Evolutionary conservation across 2,888 invertebrate species (phyloP).

Genomic region (Orchestes rusci): DNA sequence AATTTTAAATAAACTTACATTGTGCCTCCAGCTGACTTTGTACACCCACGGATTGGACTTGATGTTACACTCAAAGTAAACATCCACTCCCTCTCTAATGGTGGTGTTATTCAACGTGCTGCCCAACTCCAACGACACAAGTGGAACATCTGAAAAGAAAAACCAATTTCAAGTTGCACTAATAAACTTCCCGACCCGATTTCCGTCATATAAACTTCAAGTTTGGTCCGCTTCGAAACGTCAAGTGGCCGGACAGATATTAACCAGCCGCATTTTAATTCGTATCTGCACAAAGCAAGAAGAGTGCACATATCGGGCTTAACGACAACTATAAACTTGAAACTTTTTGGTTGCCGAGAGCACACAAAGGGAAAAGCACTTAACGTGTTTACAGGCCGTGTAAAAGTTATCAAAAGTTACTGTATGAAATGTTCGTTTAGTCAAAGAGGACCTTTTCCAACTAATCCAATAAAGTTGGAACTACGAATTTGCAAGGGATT

Average conservation of each 20-base stretch:
- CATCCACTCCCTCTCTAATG: constrained; percentile 82
- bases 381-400: constrained; percentile 23
- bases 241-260: no score
- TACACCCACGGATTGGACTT: constrained; percentile 81
- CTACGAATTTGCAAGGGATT: constrained; percentile 7
- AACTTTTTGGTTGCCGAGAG: constrained; percentile 13
- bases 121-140: constrained; percentile 74
- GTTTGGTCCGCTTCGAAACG: constrained; percentile 6
- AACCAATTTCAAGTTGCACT: no score
- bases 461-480: constrained; percentile 18
- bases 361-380: constrained; percentile 21
- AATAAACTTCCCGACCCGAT: background rate
- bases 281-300: constrained; percentile 16
- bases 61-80: constrained; percentile 86
- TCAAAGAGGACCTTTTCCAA: constrained; percentile 13
- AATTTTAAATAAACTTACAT: no score
- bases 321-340: constrained; percentile 18
- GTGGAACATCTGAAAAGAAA: constrained; percentile 68
- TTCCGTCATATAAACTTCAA: constrained; percentile 1
- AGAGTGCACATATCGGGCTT: constrained; percentile 12
- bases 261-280: constrained; percentile 21
- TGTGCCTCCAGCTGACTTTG: constrained; percentile 70
- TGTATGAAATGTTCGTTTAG: constrained; percentile 18
- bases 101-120: constrained; percentile 71
- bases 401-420: constrained; percentile 25